Evolutionary conservation across 2,888 invertebrate genomes (phyloP).

Genomic region (Drosophila putrida): DNA sequence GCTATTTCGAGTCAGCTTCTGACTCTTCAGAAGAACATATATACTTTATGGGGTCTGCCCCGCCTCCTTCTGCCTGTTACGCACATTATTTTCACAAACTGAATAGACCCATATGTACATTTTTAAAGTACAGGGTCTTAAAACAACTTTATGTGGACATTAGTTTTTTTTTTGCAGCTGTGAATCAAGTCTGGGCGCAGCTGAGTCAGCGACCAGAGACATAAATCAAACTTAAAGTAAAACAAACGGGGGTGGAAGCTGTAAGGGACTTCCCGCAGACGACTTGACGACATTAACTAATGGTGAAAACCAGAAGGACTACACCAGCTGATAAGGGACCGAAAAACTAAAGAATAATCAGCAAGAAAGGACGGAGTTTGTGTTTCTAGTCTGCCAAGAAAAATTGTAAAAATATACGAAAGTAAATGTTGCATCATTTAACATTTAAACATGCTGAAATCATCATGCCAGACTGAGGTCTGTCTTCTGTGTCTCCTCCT

Average conservation of each 20-base stretch:
- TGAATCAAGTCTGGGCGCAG: constrained; percentile 36
- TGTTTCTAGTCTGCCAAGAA: constrained; percentile 26
- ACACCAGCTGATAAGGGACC: constrained; percentile 34
- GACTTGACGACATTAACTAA: constrained; percentile 66
- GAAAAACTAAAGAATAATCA: constrained; percentile 40
- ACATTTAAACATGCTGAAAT: constrained; percentile 52
- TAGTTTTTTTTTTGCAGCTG: constrained; percentile 58
- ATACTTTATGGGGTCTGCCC: too few relatives aligned
- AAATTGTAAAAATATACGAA: constrained; percentile 51
- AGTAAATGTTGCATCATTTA: constrained; percentile 66
- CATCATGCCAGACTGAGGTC: constrained; percentile 22
- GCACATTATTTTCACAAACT: too few relatives aligned
- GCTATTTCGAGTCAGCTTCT: too few relatives aligned
- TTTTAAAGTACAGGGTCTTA: too few relatives aligned
- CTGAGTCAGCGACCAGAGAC: constrained; percentile 49
- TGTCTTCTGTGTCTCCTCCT: neutral
- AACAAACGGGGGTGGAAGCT: constrained; percentile 30
- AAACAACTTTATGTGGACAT: constrained; percentile 43
- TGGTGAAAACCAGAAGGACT: constrained; percentile 40
- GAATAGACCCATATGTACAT: too few relatives aligned
- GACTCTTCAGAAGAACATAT: too few relatives aligned
- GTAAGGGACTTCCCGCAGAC: constrained; percentile 16
- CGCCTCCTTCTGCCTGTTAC: too few relatives aligned
- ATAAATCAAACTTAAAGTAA: constrained; percentile 70
- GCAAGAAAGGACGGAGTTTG: constrained; percentile 20